Base-by-base conservation (phyloP, 1,140 invertebrate species). In the Pseudobourletiella spinata region DNA sequence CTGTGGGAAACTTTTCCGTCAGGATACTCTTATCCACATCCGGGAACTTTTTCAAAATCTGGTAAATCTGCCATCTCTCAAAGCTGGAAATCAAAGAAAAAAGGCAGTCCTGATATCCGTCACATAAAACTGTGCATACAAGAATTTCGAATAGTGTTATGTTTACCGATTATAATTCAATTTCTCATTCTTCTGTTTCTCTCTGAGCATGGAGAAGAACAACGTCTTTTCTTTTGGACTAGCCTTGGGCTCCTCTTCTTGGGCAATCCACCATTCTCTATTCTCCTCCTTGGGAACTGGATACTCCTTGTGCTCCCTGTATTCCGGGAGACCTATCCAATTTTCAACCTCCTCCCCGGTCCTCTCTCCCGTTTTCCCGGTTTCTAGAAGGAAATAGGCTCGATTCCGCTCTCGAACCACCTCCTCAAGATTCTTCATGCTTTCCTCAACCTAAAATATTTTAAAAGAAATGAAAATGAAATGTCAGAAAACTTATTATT, bases 391-490 rank as follows among this genome's bases (percentile, higher is more conserved):
- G 75, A 88, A 86, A 76, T 90, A 95, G 3, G 96, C 95, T 70
- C 81, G 78, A 76, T 99, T 95, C 66, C 96, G 79, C 79, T 99
- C 96, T 66, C 87, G 79, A 0, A 99, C 85, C 4, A 99, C 90
- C 30, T 79, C 76, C 77, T 98, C 90, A 48, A 99, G 76, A 77
- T 98, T 96, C 66, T 86, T 80, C 96, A 99, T 99, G 30, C 93
- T 96, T 66, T 91, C 87, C 76, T 93, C 82, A 1, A 86, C 81
- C 83, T 86, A 63, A 25, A 71, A 69, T 50, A 15, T 42, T 39
- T 11, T 11, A 39, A 39, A n/a, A n/a, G n/a, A n/a, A n/a, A n/a
- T n/a, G n/a, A n/a, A n/a, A n/a, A n/a, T n/a, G n/a, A n/a, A n/a
- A n/a, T n/a, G n/a, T n/a, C n/a, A n/a, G n/a, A n/a, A n/a, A n/a